A percentile compares a stretch with the other conserved stretches of the same genome.
These are phyloP conservation scores for Agonopterix heracliana DNA, from an alignment of 2,888 invertebrate genomes.

Conservation along the genomic window DNA sequence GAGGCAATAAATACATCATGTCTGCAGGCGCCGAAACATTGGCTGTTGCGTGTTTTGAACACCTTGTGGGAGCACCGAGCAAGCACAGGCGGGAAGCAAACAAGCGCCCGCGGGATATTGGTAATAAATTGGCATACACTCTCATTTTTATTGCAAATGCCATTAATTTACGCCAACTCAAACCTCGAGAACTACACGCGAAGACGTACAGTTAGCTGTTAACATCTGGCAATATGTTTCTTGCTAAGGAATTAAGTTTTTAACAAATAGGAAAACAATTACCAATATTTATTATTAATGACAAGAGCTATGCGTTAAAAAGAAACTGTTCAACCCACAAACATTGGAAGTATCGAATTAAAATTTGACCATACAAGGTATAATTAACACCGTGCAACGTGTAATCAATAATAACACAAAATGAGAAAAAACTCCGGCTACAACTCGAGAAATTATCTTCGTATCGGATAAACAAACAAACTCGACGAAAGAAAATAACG, in stretches of 20 bases:
- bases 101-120: conserved; percentile 53
- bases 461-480: conserved; percentile 63
- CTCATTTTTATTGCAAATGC: conserved; percentile 43
- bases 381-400: conserved; percentile 61
- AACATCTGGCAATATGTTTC: background rate
- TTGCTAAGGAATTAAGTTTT: background rate
- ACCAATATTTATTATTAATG: too few species aligned
- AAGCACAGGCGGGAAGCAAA: conserved; percentile 44
- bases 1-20: conserved; percentile 41
- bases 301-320: background rate
- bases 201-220: conserved; percentile 2
- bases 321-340: conserved; percentile 2
- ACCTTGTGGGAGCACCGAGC: conserved; percentile 39
- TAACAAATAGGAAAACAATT: background rate
- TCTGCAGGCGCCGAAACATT: conserved; percentile 51
- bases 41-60: conserved; percentile 42
- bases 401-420: conserved; percentile 64
- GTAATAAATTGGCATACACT: conserved; percentile 57
- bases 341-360: conserved; percentile 30
- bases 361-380: conserved; percentile 53
- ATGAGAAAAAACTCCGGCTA: conserved; percentile 38
- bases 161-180: conserved; percentile 40
- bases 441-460: conserved; percentile 51
- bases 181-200: conserved; percentile 9
- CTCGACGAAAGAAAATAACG: conserved; percentile 50